Conservation (phyloP, 53 echinoderm and acorn worm genomes). For the Mesocentrotus franciscanus region DNA sequence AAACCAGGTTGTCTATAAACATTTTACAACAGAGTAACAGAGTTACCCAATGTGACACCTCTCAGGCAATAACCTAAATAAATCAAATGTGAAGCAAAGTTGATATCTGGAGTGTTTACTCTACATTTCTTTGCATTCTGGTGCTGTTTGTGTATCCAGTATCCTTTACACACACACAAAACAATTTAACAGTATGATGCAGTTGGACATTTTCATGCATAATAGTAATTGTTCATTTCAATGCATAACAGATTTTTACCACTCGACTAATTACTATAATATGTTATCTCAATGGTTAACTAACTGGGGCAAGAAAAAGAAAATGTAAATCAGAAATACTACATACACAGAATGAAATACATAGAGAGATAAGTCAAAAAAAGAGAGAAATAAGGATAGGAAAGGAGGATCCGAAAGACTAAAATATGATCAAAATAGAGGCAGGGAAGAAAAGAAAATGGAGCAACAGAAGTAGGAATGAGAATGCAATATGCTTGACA, state of each 20-base stretch:
- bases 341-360: neutral
- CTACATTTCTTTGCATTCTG: neutral
- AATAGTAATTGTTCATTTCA: conserved; percentile 5
- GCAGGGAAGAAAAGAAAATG: neutral
- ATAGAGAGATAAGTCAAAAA: neutral
- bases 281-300: neutral
- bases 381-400: neutral
- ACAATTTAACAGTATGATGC: neutral
- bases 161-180: neutral
- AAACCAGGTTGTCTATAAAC: neutral
- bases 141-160: neutral
- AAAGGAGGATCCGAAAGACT: neutral
- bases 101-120: neutral
- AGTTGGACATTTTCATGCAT: conserved; percentile 25
- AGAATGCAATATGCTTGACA: neutral
- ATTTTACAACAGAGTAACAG: neutral
- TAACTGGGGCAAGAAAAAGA: neutral
- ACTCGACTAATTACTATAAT: neutral
- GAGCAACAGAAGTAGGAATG: neutral
- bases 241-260: neutral
- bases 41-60: neutral
- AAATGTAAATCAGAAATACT: neutral
- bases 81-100: neutral
- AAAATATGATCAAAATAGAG: neutral
- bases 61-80: neutral